Evolutionary conservation across 2,113 vertebrate species (phyloP).

Genomic region (Tenebrosternarchus preto): DNA sequence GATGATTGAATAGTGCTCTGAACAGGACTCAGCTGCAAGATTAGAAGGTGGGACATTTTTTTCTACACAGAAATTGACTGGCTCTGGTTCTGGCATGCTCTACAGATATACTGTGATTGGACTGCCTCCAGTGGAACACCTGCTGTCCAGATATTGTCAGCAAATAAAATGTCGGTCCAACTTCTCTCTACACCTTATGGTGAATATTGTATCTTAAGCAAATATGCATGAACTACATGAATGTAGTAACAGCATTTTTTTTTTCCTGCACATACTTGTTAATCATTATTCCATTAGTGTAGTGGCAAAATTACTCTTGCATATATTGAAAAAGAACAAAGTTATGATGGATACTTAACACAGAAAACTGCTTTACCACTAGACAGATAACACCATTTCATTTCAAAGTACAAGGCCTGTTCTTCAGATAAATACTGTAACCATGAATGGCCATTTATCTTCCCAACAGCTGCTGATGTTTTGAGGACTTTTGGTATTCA

Average conservation of each 20-base stretch:
- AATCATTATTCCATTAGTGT: background rate
- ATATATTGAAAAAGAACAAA: slow-evolving; percentile 10
- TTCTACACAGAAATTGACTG: slow-evolving; percentile 48
- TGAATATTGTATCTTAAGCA: background rate
- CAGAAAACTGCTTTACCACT: slow-evolving; percentile 1
- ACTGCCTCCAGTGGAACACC: slow-evolving; percentile 47
- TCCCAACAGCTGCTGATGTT: slow-evolving; percentile 6
- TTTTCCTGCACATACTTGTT: background rate
- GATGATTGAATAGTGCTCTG: slow-evolving; percentile 33
- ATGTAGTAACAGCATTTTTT: too few species aligned
- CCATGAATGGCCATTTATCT: slow-evolving; percentile 11
- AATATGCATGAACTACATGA: background rate
- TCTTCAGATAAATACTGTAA: slow-evolving; percentile 30
- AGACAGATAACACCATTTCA: slow-evolving; percentile 26
- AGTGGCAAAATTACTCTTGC: background rate
- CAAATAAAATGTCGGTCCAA: slow-evolving; percentile 26
- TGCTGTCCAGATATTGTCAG: slow-evolving; percentile 48
- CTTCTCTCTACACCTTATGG: background rate
- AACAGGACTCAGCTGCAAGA: slow-evolving; percentile 50
- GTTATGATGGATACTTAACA: background rate
- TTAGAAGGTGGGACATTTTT: slow-evolving; percentile 40
- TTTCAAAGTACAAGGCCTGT: slow-evolving; percentile 32
- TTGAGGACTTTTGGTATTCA: background rate
- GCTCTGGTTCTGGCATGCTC: slow-evolving; percentile 36
- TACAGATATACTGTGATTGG: slow-evolving; percentile 47